A percentile compares a stretch with the other conserved stretches of the same genome.
Conservation (phyloP, 2,888 invertebrate species). For the Apoda limacodes region DNA sequence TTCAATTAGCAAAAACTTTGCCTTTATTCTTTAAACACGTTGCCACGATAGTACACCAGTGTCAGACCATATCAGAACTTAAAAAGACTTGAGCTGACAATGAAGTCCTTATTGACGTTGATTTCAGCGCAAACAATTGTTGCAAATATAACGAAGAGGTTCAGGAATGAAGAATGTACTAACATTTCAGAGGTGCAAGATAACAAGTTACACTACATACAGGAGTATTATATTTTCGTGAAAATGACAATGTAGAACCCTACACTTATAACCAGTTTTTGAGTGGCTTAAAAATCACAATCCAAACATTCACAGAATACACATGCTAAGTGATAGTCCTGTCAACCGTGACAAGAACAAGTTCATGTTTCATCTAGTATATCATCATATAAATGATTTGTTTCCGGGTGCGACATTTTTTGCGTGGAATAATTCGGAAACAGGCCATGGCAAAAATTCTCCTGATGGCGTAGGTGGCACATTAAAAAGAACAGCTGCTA, state of each 20-base stretch:
- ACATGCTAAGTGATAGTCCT: slow-evolving; percentile 12
- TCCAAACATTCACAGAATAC: slow-evolving; percentile 11
- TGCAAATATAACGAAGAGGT: slow-evolving; percentile 17
- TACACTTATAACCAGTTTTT: slow-evolving; percentile 16
- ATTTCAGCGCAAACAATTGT: slow-evolving; percentile 15
- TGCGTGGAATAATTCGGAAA: slow-evolving; percentile 31
- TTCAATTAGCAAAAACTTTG: slow-evolving; percentile 6
- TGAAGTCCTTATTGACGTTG: too few species aligned
- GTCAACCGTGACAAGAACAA: slow-evolving; percentile 19
- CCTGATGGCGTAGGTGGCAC: slow-evolving; percentile 33
- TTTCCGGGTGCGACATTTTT: slow-evolving; percentile 15
- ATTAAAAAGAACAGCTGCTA: slow-evolving; percentile 29
- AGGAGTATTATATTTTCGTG: slow-evolving; percentile 13
- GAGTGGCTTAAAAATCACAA: slow-evolving; percentile 11
- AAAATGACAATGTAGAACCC: too few species aligned
- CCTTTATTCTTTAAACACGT: slow-evolving; percentile 13
- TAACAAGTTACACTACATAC: slow-evolving; percentile 15
- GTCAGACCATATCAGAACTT: slow-evolving; percentile 12
- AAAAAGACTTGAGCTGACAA: too few species aligned
- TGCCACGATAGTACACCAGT: slow-evolving; percentile 14
- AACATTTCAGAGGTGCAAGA: slow-evolving; percentile 20
- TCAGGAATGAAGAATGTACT: slow-evolving; percentile 16
- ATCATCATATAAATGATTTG: slow-evolving; percentile 15
- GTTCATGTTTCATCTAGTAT: slow-evolving; percentile 18
- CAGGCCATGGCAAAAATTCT: slow-evolving; percentile 32